These are phyloP conservation scores for Drymodes brunneopygia DNA, from an alignment of 2,113 vertebrate genomes.

Conservation along the genomic window DNA sequence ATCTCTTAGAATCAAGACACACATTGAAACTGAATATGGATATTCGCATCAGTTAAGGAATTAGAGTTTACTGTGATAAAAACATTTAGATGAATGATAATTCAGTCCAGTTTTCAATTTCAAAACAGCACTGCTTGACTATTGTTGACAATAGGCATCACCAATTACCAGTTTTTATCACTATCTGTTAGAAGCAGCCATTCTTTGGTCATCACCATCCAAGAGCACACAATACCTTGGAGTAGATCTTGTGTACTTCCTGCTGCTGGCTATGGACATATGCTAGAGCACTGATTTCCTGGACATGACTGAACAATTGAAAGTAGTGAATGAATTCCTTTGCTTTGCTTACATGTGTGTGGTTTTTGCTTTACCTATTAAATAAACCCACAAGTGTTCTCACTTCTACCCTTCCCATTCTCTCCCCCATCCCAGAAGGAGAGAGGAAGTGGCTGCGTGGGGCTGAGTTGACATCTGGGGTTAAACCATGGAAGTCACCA, in stretches of 20 bases:
- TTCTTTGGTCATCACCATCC: neutral
- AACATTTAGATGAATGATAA: neutral
- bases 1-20: neutral
- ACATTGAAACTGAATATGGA: rapidly evolving
- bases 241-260: neutral
- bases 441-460: neutral
- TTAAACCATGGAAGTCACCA: neutral
- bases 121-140: neutral
- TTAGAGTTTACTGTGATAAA: neutral
- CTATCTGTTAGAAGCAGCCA: neutral
- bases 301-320: neutral
- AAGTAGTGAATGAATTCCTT: neutral
- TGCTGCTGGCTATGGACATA: neutral
- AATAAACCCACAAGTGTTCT: neutral
- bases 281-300: neutral
- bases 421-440: neutral
- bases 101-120: neutral
- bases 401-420: neutral
- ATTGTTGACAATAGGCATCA: neutral
- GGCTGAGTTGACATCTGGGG: neutral
- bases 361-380: neutral
- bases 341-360: neutral
- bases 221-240: neutral
- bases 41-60: neutral
- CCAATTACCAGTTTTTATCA: neutral